A percentile compares a stretch with the other conserved stretches of the same genome.
phyloP scores from a whole-genome alignment of 2,888 invertebrate genomes.

The Pollenia angustigena region DNA sequence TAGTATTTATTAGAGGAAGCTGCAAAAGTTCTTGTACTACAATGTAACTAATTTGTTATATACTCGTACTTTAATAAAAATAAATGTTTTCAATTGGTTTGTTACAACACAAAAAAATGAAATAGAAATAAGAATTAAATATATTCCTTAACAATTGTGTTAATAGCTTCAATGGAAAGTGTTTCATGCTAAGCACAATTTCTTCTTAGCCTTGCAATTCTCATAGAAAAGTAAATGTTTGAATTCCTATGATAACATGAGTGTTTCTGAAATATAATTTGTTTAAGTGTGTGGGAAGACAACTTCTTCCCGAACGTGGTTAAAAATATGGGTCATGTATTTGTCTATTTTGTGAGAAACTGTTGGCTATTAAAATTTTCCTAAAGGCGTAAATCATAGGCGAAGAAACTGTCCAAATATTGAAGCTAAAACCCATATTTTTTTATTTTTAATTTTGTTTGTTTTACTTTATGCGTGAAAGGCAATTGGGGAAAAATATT shows the following conservation, averaged over 20 bases:
- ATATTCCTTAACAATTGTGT: conserved; percentile 35
- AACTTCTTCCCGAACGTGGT: neutral
- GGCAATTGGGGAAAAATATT: neutral
- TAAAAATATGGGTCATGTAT: conserved; percentile 44
- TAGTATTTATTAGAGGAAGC: conserved; percentile 66
- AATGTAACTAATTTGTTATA: conserved; percentile 70
- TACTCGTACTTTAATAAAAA: conserved; percentile 41
- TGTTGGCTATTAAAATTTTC: neutral
- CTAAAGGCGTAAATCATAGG: conserved; percentile 36
- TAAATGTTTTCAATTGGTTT: conserved; percentile 52
- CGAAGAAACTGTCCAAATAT: neutral
- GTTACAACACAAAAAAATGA: neutral
- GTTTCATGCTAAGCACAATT: conserved; percentile 20
- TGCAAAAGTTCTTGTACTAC: conserved; percentile 68
- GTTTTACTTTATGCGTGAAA: conserved; percentile 4
- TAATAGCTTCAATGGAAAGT: conserved; percentile 39
- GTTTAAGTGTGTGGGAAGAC: conserved; percentile 43
- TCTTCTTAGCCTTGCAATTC: conserved; percentile 21
- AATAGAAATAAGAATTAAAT: neutral
- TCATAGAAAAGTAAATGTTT: conserved; percentile 37
- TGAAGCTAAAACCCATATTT: neutral
- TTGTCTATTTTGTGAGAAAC: conserved; percentile 32
- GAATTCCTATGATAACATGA: conserved; percentile 3
- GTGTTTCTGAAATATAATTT: conserved; percentile 37
- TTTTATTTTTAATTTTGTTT: neutral